phyloP scores from a whole-genome alignment of 2,113 vertebrate species.

The Halcyon senegalensis region DNA sequence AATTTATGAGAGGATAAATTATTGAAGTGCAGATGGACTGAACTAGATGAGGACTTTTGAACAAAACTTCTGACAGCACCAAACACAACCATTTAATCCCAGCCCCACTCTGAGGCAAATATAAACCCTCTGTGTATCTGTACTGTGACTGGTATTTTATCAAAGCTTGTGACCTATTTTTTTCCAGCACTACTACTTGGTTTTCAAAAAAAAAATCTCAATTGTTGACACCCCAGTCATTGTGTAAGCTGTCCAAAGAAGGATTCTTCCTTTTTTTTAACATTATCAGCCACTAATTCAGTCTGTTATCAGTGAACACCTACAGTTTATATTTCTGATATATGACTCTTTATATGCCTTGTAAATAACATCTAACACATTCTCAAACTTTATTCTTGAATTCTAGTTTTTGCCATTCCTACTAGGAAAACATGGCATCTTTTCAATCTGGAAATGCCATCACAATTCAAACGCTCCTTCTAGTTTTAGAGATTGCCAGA shows the following conservation, averaged over 20 bases:
- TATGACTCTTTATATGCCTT: neutral
- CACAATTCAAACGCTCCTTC: neutral
- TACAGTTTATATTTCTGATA: neutral
- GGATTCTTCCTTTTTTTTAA: neutral
- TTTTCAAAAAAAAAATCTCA: neutral
- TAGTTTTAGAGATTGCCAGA: neutral
- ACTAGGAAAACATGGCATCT: fast-evolving
- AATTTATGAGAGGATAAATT: neutral
- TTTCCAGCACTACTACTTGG: neutral
- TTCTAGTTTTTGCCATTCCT: neutral
- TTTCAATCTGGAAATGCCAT: neutral
- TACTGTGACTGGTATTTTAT: neutral
- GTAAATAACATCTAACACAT: neutral
- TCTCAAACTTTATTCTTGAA: neutral
- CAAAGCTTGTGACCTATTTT: neutral
- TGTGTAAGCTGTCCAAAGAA: neutral
- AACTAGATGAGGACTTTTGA: neutral
- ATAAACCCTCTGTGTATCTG: neutral
- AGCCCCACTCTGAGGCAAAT: neutral
- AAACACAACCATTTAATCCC: neutral
- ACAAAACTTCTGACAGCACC: neutral
- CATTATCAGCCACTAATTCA: neutral
- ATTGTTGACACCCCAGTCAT: neutral
- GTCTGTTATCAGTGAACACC: neutral
- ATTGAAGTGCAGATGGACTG: neutral